These are phyloP conservation scores for Hypolimnas misippus DNA, from an alignment of 2,888 invertebrate species.

Conservation along the genomic window DNA sequence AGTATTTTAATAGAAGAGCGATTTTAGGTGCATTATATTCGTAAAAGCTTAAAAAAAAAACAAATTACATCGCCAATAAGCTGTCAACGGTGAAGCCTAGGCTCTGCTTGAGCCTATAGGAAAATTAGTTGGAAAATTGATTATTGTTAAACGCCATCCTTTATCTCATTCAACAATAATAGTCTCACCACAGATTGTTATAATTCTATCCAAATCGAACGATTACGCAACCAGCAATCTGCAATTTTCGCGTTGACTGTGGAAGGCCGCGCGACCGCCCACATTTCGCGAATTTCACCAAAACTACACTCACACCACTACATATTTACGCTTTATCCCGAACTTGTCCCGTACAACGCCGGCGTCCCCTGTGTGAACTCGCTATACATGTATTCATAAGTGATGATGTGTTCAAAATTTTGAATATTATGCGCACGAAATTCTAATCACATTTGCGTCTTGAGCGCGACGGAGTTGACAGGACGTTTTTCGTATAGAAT, in stretches of 20 bases:
- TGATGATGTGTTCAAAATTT: slow-evolving; percentile 44
- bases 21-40: too few species aligned
- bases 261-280: slow-evolving; percentile 65
- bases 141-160: background rate
- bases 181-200: slow-evolving; percentile 25
- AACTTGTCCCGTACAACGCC: slow-evolving; percentile 60
- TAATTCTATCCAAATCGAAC: slow-evolving; percentile 23
- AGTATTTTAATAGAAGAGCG: too few species aligned
- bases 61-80: background rate
- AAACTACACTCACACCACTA: slow-evolving; percentile 74
- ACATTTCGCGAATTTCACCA: slow-evolving; percentile 70
- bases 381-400: slow-evolving; percentile 37
- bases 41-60: background rate
- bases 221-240: slow-evolving; percentile 43
- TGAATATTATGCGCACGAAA: slow-evolving; percentile 48
- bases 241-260: slow-evolving; percentile 53
- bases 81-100: background rate
- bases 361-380: slow-evolving; percentile 51
- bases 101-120: background rate
- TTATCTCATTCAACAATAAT: slow-evolving; percentile 10
- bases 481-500: slow-evolving; percentile 14
- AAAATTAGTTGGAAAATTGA: background rate
- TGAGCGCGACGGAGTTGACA: slow-evolving; percentile 31
- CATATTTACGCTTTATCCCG: slow-evolving; percentile 69
- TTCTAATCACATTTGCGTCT: slow-evolving; percentile 52